phyloP scores from a whole-genome alignment of 2,113 vertebrate genomes.

The Limnothrissa miodon region DNA sequence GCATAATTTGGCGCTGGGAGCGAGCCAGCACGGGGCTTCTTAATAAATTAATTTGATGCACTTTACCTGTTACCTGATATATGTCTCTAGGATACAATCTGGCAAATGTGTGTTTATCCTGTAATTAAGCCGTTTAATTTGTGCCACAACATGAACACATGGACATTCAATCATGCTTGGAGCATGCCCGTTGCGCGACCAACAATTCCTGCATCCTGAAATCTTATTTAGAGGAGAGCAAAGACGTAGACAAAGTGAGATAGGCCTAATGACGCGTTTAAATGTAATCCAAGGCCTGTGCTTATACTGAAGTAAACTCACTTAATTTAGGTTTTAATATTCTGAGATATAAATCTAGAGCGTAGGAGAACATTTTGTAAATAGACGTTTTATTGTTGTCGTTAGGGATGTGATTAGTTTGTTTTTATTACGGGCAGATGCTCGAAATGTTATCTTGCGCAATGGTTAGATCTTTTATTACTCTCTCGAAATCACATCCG shows the following conservation, averaged over 20 bases:
- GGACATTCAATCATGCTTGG: slow-evolving; percentile 63
- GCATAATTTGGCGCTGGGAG: slow-evolving; percentile 79
- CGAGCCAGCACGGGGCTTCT: slow-evolving; percentile 76
- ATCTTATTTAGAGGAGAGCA: background rate
- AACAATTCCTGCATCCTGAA: background rate
- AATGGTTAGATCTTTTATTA: slow-evolving; percentile 13
- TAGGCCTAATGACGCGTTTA: background rate
- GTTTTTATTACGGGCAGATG: slow-evolving; percentile 9
- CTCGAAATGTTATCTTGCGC: slow-evolving; percentile 6
- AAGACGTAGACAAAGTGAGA: background rate
- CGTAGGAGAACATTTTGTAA: background rate
- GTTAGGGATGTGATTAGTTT: slow-evolving; percentile 1
- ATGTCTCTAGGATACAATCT: slow-evolving; percentile 82
- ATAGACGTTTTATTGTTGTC: slow-evolving; percentile 12
- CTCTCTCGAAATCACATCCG: slow-evolving; percentile 13
- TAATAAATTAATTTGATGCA: slow-evolving; percentile 81
- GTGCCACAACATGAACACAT: slow-evolving; percentile 83
- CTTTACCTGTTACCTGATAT: slow-evolving; percentile 87
- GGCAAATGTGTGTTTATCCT: slow-evolving; percentile 84
- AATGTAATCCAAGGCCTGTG: background rate
- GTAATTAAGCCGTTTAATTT: slow-evolving; percentile 85
- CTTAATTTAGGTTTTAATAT: slow-evolving; percentile 17
- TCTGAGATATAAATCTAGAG: background rate
- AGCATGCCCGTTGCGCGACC: background rate
- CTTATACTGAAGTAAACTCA: background rate